Conservation (phyloP, 2,888 invertebrate species). For the Folsomia candida region DNA sequence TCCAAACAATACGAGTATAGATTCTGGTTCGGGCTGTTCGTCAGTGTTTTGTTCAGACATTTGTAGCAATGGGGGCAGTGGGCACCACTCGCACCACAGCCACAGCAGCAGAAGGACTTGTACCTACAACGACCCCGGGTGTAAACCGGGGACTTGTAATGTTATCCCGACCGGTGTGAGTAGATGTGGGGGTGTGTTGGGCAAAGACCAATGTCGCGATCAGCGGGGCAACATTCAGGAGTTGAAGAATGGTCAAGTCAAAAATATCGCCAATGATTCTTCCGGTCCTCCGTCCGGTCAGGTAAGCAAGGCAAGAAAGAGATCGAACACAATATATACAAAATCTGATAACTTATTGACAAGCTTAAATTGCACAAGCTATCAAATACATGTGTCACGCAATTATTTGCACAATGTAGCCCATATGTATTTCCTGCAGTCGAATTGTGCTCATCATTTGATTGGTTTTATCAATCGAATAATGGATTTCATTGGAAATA, state of each 20-base stretch:
- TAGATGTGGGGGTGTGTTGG: neutral
- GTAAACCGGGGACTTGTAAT: neutral
- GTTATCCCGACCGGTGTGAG: neutral
- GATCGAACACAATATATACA: too few relatives aligned
- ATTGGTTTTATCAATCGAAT: neutral
- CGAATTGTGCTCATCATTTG: too few relatives aligned
- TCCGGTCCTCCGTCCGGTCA: neutral
- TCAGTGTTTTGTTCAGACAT: neutral
- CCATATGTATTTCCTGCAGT: too few relatives aligned
- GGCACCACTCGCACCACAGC: neutral
- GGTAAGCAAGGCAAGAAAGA: neutral
- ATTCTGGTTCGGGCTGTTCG: neutral
- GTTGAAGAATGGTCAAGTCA: neutral
- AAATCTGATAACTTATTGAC: too few relatives aligned
- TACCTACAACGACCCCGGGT: neutral
- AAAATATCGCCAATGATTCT: neutral
- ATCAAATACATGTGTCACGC: too few relatives aligned
- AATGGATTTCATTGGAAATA: neutral
- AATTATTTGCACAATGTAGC: too few relatives aligned
- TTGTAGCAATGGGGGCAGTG: neutral
- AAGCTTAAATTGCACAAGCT: too few relatives aligned
- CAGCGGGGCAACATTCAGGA: neutral
- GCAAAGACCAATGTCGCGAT: neutral
- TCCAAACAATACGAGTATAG: neutral
- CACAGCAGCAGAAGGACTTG: neutral